A percentile compares a stretch with the other conserved stretches of the same genome.
phyloP scores from a whole-genome alignment of 2,888 invertebrate genomes.

The Achlya flavicornis region DNA sequence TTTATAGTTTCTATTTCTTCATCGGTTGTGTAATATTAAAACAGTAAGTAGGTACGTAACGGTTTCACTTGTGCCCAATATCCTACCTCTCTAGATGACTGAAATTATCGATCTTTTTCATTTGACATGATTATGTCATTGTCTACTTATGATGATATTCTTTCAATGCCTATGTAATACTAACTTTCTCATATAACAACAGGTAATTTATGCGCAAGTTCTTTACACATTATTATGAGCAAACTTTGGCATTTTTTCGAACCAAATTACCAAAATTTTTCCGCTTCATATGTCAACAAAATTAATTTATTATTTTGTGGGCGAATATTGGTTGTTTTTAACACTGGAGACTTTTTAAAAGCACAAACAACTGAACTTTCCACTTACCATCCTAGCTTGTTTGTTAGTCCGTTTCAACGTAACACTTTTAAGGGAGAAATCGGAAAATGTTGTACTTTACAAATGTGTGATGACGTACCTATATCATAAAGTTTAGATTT shows the following conservation, averaged over 20 bases:
- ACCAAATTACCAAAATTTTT: slow-evolving; percentile 38
- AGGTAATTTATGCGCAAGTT: too few relatives aligned
- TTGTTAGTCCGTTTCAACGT: slow-evolving; percentile 43
- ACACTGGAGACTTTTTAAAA: slow-evolving; percentile 45
- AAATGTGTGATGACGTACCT: slow-evolving; percentile 31
- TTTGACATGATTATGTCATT: neutral
- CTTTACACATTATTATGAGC: too few relatives aligned
- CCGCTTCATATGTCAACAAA: slow-evolving; percentile 44
- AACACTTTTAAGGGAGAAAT: slow-evolving; percentile 40
- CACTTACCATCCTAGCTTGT: slow-evolving; percentile 56
- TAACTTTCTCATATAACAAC: neutral
- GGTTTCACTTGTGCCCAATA: slow-evolving; percentile 7
- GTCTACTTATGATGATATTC: neutral
- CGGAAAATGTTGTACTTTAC: slow-evolving; percentile 38
- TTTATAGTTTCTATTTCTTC: slow-evolving; percentile 58
- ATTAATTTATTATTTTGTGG: slow-evolving; percentile 53
- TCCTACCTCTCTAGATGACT: too few relatives aligned
- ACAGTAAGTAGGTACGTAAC: neutral
- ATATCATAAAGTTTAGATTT: slow-evolving; percentile 21
- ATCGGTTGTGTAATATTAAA: slow-evolving; percentile 20
- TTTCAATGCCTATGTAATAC: neutral
- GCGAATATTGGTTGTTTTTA: slow-evolving; percentile 47
- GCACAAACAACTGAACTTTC: slow-evolving; percentile 65
- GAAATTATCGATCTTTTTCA: neutral
- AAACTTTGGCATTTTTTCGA: slow-evolving; percentile 11